Evolutionary conservation across 2,888 invertebrate genomes (phyloP).

Genomic region (Harpalus rufipes): DNA sequence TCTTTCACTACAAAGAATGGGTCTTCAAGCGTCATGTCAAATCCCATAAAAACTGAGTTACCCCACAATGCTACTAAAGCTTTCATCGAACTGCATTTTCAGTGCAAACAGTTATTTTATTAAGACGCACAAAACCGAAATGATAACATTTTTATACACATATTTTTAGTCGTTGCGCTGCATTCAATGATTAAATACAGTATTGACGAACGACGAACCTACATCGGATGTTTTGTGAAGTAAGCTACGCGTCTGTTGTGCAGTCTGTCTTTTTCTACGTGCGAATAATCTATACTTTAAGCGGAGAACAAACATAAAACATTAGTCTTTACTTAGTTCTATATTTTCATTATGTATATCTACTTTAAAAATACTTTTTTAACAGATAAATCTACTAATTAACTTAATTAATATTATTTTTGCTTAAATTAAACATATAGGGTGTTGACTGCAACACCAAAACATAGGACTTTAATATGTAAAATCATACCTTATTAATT

Average conservation of each 20-base stretch:
- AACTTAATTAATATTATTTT: conserved; percentile 3
- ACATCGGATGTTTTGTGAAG: conserved; percentile 46
- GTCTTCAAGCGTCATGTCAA: conserved; percentile 98
- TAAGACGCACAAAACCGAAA: conserved; percentile 14
- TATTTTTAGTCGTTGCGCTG: conserved; percentile 53
- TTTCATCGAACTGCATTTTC: conserved; percentile 62
- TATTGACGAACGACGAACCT: conserved; percentile 61
- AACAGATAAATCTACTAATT: conserved; percentile 14
- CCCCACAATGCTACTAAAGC: conserved; percentile 45
- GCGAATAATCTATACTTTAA: neutral
- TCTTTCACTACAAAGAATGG: conserved; percentile 99
- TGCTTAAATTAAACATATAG: neutral
- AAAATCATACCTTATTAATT: too few relatives aligned
- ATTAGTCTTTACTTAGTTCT: conserved; percentile 11
- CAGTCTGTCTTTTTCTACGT: conserved; percentile 14
- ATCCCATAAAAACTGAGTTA: conserved; percentile 71
- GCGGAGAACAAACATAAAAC: conserved; percentile 3
- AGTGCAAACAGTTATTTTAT: conserved; percentile 35
- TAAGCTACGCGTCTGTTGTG: conserved; percentile 44
- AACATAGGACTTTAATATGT: too few relatives aligned
- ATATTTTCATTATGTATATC: conserved; percentile 26
- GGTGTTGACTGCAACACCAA: too few relatives aligned
- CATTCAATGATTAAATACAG: conserved; percentile 63
- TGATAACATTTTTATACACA: conserved; percentile 60
- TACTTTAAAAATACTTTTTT: conserved; percentile 28